Conservation (phyloP, 2,888 invertebrate genomes). For the Eupithecia subfuscata region DNA sequence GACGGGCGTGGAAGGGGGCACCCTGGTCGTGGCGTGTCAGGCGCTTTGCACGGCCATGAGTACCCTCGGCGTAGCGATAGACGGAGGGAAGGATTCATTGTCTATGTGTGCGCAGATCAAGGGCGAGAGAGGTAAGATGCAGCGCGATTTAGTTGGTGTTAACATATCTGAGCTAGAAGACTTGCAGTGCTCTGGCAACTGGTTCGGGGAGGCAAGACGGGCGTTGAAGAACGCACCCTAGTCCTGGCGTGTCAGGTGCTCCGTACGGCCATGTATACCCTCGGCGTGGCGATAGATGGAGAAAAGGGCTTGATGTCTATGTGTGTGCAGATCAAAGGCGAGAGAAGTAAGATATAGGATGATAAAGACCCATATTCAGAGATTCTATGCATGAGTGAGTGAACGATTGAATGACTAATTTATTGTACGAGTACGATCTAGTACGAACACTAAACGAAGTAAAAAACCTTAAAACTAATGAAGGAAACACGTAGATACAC, state of each 20-base stretch:
- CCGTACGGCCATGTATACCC: conserved; percentile 91
- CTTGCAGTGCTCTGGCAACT: conserved; percentile 99
- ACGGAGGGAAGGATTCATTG: conserved; percentile 98
- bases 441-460: no score
- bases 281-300: conserved; percentile 96
- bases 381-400: not conserved
- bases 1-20: conserved; percentile 95
- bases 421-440: no score
- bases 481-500: no score
- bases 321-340: conserved; percentile 92
- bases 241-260: conserved; percentile 95
- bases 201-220: conserved; percentile 99
- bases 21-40: conserved; percentile 92
- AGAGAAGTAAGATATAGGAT: conserved; percentile 68
- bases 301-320: conserved; percentile 99
- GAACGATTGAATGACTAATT: no score
- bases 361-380: not conserved
- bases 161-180: conserved; percentile 87
- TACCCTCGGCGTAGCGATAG: conserved; percentile 92
- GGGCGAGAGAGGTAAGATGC: conserved; percentile 75
- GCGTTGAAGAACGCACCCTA: conserved; percentile 95
- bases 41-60: conserved; percentile 95
- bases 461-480: no score
- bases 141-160: no score
- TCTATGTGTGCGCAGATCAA: conserved; percentile 97